Conservation (phyloP, 1,140 invertebrate species). For the Drosophila bocqueti region DNA sequence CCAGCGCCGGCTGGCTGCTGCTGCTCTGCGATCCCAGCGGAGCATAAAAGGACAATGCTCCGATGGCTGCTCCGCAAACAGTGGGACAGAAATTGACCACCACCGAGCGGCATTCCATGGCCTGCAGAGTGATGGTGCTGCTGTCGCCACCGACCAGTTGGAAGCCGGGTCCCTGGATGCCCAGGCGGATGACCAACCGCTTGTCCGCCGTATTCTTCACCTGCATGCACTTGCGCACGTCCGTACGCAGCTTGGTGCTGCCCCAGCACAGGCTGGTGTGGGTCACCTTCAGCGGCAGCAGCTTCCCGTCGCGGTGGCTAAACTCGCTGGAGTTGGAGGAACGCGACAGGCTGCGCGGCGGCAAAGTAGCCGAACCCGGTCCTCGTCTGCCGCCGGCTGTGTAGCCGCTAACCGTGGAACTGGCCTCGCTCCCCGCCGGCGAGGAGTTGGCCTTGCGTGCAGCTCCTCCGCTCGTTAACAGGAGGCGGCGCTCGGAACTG, state of each 20-base stretch:
- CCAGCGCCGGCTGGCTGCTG: conserved; percentile 48
- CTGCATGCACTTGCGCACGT: conserved; percentile 74
- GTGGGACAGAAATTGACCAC: conserved; percentile 80
- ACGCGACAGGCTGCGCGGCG: conserved; percentile 65
- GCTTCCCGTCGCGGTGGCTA: conserved; percentile 81
- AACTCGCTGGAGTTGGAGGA: conserved; percentile 84
- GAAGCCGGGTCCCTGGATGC: conserved; percentile 79
- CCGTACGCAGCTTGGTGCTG: conserved; percentile 77
- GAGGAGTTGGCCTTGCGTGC: conserved; percentile 62
- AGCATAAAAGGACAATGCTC: conserved; percentile 67
- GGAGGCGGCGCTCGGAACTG: conserved; percentile 54
- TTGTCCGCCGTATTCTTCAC: conserved; percentile 80
- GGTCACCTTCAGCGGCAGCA: conserved; percentile 78
- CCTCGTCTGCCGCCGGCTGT: conserved; percentile 23
- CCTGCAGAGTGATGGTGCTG: conserved; percentile 68
- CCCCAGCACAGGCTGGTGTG: conserved; percentile 76
- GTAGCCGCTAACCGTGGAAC: conserved; percentile 48
- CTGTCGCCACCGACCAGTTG: conserved; percentile 63
- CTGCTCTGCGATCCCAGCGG: conserved; percentile 55
- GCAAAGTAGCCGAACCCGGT: background rate
- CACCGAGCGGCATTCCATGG: conserved; percentile 79
- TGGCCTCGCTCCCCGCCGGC: conserved; percentile 66
- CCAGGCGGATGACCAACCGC: conserved; percentile 66
- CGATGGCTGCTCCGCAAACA: conserved; percentile 73
- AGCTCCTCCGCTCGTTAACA: conserved; percentile 18